Percentiles rank a stretch among this genome's conserved stretches.
These are phyloP conservation scores for Ochotona princeps DNA, from an alignment of 2,113 vertebrate genomes.

Conservation along the genomic window DNA sequence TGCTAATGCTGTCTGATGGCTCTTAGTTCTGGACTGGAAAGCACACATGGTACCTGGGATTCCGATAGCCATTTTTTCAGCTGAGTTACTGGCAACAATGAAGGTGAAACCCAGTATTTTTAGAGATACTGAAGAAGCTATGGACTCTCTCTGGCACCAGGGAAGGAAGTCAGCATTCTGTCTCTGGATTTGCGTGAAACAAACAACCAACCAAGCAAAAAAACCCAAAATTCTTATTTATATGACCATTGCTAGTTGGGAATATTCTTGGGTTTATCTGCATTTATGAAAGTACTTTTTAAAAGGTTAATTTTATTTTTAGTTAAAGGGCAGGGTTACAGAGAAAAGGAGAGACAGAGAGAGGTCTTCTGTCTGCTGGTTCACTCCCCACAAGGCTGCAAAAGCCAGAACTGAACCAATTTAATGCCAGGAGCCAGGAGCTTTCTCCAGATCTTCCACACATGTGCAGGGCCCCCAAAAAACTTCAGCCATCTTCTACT, in stretches of 20 bases:
- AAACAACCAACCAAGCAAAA: no score
- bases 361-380: no score
- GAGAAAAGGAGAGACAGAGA: no score
- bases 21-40: conserved; percentile 46
- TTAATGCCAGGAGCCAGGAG: no score
- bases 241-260: background rate
- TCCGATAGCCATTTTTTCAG: conserved; percentile 56
- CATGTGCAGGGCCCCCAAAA: no score
- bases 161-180: conserved; percentile 39
- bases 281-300: conserved; percentile 20
- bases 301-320: background rate
- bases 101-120: conserved; percentile 51
- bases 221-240: conserved; percentile 22
- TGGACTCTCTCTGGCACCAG: conserved; percentile 16
- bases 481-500: no score
- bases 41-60: conserved; percentile 6
- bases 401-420: no score
- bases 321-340: no score
- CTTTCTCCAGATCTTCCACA: no score
- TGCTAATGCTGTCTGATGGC: conserved; percentile 24
- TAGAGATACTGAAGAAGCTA: conserved; percentile 31
- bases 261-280: conserved; percentile 14
- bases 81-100: conserved; percentile 25
- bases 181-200: background rate
- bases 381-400: no score